Percentiles rank a stretch among this genome's conserved stretches.
These are phyloP conservation scores for Pao palembangensis DNA, from an alignment of 2,113 vertebrate genomes.

Conservation along the genomic window DNA sequence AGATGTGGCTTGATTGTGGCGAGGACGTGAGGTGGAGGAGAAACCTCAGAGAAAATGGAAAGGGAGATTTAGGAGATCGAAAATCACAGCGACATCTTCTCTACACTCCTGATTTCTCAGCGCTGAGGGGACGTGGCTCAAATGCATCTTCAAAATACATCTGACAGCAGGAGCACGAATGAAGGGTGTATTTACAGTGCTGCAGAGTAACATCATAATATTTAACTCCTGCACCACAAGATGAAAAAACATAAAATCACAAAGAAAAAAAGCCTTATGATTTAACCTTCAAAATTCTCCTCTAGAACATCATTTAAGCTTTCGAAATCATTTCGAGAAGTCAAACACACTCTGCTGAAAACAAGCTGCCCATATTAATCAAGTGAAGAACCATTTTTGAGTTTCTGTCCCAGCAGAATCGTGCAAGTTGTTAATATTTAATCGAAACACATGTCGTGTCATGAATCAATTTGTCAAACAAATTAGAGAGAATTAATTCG, in stretches of 20 bases:
- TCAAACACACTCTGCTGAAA: conserved; percentile 17
- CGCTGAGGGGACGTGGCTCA: conserved; percentile 59
- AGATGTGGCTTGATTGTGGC: conserved; percentile 37
- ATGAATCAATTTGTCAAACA: conserved; percentile 71
- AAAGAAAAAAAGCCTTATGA: background rate
- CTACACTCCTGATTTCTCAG: conserved; percentile 62
- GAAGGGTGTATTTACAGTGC: conserved; percentile 66
- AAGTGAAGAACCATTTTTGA: conserved; percentile 61
- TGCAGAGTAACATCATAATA: conserved; percentile 67
- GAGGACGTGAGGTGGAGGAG: conserved; percentile 26
- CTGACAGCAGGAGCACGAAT: conserved; percentile 61
- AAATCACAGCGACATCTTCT: conserved; percentile 69
- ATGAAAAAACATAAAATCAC: conserved; percentile 22
- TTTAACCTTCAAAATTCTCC: conserved; percentile 11
- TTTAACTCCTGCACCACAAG: conserved; percentile 60
- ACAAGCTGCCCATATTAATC: conserved; percentile 68
- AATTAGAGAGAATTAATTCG: conserved; percentile 73
- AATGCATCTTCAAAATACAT: conserved; percentile 66
- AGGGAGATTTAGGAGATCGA: conserved; percentile 52
- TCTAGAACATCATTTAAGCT: conserved; percentile 49
- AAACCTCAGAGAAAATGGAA: conserved; percentile 49
- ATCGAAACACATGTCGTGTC: conserved; percentile 69
- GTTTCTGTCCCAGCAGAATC: conserved; percentile 64
- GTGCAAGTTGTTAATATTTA: conserved; percentile 74
- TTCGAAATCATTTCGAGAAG: conserved; percentile 43